These are phyloP conservation scores for Watsonalla binaria DNA, from an alignment of 2,888 invertebrate species.

Conservation along the genomic window DNA sequence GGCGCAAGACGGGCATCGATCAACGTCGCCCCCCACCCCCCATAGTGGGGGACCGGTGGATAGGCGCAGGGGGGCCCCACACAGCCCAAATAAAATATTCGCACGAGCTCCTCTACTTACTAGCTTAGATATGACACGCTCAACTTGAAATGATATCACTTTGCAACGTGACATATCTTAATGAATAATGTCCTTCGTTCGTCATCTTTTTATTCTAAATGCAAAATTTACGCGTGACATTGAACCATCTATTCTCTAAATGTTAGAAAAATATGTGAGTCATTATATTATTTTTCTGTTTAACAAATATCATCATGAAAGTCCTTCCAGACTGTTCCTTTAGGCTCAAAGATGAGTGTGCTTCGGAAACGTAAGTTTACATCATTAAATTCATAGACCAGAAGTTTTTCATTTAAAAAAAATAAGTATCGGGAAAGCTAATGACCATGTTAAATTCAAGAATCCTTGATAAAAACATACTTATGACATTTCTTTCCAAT, in stretches of 20 bases:
- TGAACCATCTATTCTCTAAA: no score
- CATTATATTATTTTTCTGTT: no score
- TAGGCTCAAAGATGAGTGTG: no score
- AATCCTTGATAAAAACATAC: slow-evolving; percentile 4
- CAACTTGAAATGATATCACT: slow-evolving; percentile 29
- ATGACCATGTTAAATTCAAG: background rate
- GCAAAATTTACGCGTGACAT: no score
- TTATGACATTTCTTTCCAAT: slow-evolving; percentile 39
- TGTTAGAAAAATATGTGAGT: no score
- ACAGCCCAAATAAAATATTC: slow-evolving; percentile 78
- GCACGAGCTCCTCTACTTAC: slow-evolving; percentile 48
- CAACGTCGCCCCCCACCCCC: slow-evolving; percentile 71
- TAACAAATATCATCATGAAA: no score
- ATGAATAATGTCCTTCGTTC: background rate
- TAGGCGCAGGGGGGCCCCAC: slow-evolving; percentile 19
- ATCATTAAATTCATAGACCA: no score
- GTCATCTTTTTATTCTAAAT: no score
- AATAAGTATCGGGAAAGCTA: background rate
- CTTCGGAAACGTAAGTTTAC: no score
- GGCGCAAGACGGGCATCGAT: slow-evolving; percentile 83
- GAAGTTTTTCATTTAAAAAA: no score
- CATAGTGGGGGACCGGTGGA: slow-evolving; percentile 6
- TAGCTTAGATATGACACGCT: slow-evolving; percentile 56
- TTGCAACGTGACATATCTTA: slow-evolving; percentile 20
- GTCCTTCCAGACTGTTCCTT: no score